phyloP scores from a whole-genome alignment of 2,797 vertebrate genomes.

The Neosalanx taihuensis region DNA sequence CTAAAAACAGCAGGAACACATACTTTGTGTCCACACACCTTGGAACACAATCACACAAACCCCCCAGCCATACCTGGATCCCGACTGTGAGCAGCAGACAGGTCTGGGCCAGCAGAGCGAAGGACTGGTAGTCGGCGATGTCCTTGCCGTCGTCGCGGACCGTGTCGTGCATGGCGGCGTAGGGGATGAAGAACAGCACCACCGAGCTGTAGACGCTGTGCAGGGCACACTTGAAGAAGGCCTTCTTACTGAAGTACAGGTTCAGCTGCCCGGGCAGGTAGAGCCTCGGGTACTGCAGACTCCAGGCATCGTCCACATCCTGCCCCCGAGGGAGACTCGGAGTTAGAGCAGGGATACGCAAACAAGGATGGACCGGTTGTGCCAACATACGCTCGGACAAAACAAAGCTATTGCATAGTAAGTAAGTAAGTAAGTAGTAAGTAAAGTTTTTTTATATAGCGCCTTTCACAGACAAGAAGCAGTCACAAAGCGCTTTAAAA shows the following conservation, averaged over 20 bases:
- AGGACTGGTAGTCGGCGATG: slow-evolving; percentile 89
- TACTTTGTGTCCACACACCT: neutral
- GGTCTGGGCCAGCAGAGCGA: slow-evolving; percentile 89
- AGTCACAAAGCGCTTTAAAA: too few relatives aligned
- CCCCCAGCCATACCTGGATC: slow-evolving; percentile 74
- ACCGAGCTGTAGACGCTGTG: slow-evolving; percentile 91
- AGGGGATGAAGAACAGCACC: slow-evolving; percentile 94
- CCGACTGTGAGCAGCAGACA: slow-evolving; percentile 86
- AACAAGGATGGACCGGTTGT: neutral
- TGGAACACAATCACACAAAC: neutral
- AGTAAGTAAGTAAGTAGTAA: too few relatives aligned
- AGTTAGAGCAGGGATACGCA: slow-evolving; percentile 13
- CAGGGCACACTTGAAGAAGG: slow-evolving; percentile 84
- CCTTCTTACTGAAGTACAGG: slow-evolving; percentile 86
- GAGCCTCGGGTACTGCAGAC: slow-evolving; percentile 84
- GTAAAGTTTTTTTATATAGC: too few relatives aligned
- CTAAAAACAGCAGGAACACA: neutral
- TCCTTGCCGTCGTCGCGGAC: slow-evolving; percentile 80
- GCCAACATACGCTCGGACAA: neutral
- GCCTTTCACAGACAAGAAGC: too few relatives aligned
- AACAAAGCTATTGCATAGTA: neutral
- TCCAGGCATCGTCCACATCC: slow-evolving; percentile 91
- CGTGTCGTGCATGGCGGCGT: slow-evolving; percentile 76
- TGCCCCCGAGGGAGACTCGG: slow-evolving; percentile 51
- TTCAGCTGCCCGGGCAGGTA: slow-evolving; percentile 89